A percentile compares a stretch with the other conserved stretches of the same genome.
These are phyloP conservation scores for Pachymerium ferrugineum DNA, from an alignment of 2,888 invertebrate species.

Conservation along the genomic window DNA sequence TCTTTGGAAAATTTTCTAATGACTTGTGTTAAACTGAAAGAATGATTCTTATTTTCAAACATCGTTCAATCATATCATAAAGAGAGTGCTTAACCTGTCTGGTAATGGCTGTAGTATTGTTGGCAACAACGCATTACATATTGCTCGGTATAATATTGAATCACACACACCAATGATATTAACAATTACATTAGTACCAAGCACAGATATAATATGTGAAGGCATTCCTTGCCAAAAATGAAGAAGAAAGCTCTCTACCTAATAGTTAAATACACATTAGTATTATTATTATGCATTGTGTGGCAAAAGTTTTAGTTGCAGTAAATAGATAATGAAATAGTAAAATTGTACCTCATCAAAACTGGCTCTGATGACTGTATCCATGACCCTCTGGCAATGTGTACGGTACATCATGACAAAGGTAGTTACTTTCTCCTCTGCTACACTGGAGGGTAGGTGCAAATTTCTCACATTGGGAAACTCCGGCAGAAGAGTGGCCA, in stretches of 20 bases:
- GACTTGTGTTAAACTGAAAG: conserved; percentile 47
- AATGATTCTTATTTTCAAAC: not conserved
- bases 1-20: conserved; percentile 50
- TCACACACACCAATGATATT: conserved; percentile 52
- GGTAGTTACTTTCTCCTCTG: conserved; percentile 42
- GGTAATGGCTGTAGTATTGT: conserved; percentile 48
- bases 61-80: not conserved
- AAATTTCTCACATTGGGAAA: conserved; percentile 49
- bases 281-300: too few species aligned
- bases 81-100: conserved; percentile 43
- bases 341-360: not conserved
- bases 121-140: conserved; percentile 50
- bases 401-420: conserved; percentile 53
- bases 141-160: conserved; percentile 50
- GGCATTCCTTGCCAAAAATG: conserved; percentile 52
- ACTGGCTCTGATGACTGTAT: conserved; percentile 50
- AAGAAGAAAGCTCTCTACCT: conserved; percentile 49
- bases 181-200: conserved; percentile 46
- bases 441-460: conserved; percentile 44
- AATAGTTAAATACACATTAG: not conserved
- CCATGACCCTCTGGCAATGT: conserved; percentile 51
- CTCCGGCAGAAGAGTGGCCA: conserved; percentile 49
- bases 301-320: not conserved
- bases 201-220: conserved; percentile 46
- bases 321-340: not conserved